These are phyloP conservation scores for Galeopterus variegatus DNA, from an alignment of 2,113 vertebrate genomes.

Conservation along the genomic window DNA sequence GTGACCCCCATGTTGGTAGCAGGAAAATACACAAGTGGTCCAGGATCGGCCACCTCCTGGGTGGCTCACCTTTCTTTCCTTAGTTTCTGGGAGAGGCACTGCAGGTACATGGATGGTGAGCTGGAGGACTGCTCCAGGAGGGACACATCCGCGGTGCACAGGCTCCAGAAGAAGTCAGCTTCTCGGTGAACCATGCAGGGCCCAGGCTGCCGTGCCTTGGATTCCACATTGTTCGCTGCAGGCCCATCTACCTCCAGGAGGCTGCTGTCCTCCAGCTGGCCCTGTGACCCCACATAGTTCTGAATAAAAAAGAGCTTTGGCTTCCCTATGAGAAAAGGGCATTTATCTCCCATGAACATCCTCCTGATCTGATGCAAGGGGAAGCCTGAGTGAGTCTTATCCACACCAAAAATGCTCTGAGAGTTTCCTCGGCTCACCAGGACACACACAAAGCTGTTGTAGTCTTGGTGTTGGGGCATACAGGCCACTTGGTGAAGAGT, in stretches of 20 bases:
- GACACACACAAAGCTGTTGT: constrained; percentile 92
- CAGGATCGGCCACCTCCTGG: accelerated
- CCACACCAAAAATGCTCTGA: constrained; percentile 90
- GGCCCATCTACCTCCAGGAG: constrained; percentile 90
- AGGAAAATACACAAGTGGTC: not conserved
- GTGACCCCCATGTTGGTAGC: not conserved
- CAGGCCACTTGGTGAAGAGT: constrained; percentile 81
- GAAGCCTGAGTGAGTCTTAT: constrained; percentile 84
- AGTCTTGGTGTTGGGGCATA: constrained; percentile 82
- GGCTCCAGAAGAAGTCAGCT: constrained; percentile 96
- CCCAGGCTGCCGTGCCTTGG: not conserved
- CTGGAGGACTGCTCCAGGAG: constrained; percentile 81
- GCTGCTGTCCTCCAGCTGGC: constrained; percentile 64
- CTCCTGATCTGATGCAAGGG: constrained; percentile 87
- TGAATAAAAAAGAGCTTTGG: constrained; percentile 98
- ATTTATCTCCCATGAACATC: constrained; percentile 90
- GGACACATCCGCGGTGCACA: constrained; percentile 90
- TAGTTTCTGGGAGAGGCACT: constrained; percentile 89
- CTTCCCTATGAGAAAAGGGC: constrained; percentile 92
- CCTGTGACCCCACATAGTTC: constrained; percentile 88
- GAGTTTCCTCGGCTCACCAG: constrained; percentile 92
- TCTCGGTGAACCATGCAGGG: constrained; percentile 87
- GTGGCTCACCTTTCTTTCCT: constrained; percentile 88
- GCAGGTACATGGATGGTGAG: constrained; percentile 91
- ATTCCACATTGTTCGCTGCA: not conserved